Conservation (phyloP, 2,888 invertebrate species). For the Mimachlamys varia region DNA sequence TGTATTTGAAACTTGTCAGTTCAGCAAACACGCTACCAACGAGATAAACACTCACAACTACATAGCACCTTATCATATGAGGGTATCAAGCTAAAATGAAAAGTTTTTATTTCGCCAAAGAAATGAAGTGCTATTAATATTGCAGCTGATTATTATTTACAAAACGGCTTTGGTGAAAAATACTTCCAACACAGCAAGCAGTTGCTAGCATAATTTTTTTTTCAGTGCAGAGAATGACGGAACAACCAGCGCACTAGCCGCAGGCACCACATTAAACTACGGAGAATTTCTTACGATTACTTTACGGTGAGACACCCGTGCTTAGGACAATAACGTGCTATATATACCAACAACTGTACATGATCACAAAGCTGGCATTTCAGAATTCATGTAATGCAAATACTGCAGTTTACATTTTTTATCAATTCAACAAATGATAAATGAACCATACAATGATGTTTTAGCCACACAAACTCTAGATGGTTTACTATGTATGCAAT, state of each 20-base stretch:
- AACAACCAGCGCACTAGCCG: neutral
- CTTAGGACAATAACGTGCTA: neutral
- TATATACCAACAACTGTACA: neutral
- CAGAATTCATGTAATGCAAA: neutral
- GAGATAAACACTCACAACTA: neutral
- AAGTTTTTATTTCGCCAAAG: neutral
- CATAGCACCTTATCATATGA: neutral
- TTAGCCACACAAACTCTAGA: neutral
- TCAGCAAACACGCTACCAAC: neutral
- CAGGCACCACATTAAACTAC: neutral
- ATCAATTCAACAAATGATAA: neutral
- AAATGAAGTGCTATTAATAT: constrained; percentile 31
- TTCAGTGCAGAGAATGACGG: neutral
- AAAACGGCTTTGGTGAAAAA: constrained; percentile 21
- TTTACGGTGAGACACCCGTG: too few relatives aligned
- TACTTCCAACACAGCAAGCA: neutral
- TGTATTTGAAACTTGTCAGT: neutral
- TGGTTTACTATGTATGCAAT: neutral
- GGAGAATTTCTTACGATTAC: too few relatives aligned
- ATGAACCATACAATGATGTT: neutral
- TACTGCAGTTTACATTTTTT: neutral
- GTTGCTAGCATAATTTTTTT: neutral
- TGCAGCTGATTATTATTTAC: neutral
- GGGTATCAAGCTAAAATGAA: neutral
- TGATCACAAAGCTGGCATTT: neutral